Percentiles rank a stretch among this genome's conserved stretches.
Conservation (phyloP, 2,113 vertebrate genomes). For the Scomber colias region DNA sequence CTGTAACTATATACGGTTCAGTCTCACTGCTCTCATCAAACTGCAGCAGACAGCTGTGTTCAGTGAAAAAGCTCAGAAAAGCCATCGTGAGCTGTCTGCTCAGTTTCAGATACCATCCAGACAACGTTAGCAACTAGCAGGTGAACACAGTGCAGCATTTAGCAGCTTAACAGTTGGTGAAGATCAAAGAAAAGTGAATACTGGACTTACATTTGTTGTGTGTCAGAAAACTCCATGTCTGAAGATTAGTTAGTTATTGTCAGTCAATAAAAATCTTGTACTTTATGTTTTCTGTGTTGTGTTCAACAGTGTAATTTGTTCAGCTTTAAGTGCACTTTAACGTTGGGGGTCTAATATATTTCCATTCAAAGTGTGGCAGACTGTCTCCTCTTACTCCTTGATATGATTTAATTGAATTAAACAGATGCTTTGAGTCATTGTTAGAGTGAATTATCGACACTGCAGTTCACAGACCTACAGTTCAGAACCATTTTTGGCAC, state of each 20-base stretch:
- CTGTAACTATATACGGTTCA: no score
- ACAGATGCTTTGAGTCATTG: neutral
- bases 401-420: no score
- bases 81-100: neutral
- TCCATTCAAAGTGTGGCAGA: neutral
- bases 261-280: neutral
- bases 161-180: neutral
- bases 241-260: no score
- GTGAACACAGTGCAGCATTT: neutral
- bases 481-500: neutral
- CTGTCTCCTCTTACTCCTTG: neutral
- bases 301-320: neutral
- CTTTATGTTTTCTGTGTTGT: neutral
- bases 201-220: no score
- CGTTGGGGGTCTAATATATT: neutral
- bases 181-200: neutral
- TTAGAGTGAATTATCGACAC: neutral
- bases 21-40: no score
- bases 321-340: neutral
- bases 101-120: neutral
- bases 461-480: constrained; percentile 17
- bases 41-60: no score
- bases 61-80: no score
- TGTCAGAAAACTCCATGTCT: no score
- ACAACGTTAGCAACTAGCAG: neutral